phyloP scores from a whole-genome alignment of 2,797 vertebrate genomes.

The Fratercula arctica region DNA sequence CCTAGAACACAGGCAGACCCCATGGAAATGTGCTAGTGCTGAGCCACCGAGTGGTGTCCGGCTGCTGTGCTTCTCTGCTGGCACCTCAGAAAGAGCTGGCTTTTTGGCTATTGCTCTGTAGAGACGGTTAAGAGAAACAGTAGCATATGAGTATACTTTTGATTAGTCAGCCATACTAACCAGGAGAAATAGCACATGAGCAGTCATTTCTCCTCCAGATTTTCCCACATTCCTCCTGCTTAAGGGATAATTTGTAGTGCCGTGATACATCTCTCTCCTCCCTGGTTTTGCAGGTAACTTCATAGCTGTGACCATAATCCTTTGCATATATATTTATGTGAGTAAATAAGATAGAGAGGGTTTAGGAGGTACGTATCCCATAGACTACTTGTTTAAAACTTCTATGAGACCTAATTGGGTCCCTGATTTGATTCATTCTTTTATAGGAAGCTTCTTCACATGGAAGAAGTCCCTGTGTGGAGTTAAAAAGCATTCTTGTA shows the following conservation, averaged over 20 bases:
- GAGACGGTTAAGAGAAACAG: background rate
- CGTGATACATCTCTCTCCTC: background rate
- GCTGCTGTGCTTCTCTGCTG: background rate
- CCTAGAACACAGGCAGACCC: background rate
- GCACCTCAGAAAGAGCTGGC: background rate
- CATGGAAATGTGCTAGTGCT: background rate
- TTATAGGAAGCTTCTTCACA: background rate
- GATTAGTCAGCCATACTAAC: background rate
- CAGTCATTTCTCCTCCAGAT: background rate
- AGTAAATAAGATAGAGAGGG: background rate
- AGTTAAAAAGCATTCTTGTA: background rate
- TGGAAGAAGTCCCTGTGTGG: background rate
- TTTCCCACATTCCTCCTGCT: background rate
- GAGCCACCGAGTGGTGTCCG: fast-evolving
- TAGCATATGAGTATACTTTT: background rate
- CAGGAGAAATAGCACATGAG: background rate
- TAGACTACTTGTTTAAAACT: background rate
- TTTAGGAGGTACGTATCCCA: background rate
- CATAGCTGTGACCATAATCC: background rate
- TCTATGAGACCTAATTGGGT: background rate
- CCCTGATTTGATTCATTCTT: background rate
- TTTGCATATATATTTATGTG: background rate
- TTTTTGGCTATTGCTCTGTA: background rate
- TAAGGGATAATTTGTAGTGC: background rate
- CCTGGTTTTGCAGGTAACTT: background rate